A percentile compares a stretch with the other conserved stretches of the same genome.
Evolutionary conservation across 2,888 invertebrate species (phyloP).

Genomic region (Diaprepes abbreviatus): DNA sequence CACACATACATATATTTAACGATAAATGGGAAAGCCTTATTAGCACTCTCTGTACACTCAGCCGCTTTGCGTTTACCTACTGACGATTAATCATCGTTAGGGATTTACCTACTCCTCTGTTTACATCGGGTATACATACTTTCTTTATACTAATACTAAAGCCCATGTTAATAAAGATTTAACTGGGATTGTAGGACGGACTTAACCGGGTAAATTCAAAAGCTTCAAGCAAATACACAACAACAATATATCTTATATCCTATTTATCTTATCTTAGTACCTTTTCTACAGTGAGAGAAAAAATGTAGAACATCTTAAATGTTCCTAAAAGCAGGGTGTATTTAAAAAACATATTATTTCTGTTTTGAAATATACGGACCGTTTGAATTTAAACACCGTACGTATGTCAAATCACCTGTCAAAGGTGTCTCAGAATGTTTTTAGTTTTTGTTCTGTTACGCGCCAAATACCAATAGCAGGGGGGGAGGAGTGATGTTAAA

Average conservation of each 20-base stretch:
- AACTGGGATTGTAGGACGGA: not conserved
- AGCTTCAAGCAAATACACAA: not conserved
- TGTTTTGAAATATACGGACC: not conserved
- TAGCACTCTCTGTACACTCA: slow-evolving; percentile 22
- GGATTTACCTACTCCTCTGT: slow-evolving; percentile 31
- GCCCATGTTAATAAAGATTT: slow-evolving; percentile 29
- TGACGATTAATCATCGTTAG: slow-evolving; percentile 34
- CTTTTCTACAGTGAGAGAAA: no score
- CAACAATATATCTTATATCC: no score
- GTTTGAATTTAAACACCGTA: no score
- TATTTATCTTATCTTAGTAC: no score
- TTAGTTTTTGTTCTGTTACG: no score
- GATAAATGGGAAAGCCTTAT: slow-evolving; percentile 30
- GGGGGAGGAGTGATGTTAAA: no score
- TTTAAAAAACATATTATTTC: not conserved
- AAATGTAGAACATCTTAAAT: not conserved
- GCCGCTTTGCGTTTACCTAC: slow-evolving; percentile 22
- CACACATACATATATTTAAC: slow-evolving; percentile 23
- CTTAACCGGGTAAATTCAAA: not conserved
- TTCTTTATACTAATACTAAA: slow-evolving; percentile 10
- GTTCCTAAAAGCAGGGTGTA: not conserved
- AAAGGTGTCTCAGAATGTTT: no score
- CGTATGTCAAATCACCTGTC: no score
- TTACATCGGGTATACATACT: slow-evolving; percentile 29
- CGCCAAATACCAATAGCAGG: no score